Base-by-base conservation (phyloP, 2,113 vertebrate genomes). In the Stegastes partitus region DNA sequence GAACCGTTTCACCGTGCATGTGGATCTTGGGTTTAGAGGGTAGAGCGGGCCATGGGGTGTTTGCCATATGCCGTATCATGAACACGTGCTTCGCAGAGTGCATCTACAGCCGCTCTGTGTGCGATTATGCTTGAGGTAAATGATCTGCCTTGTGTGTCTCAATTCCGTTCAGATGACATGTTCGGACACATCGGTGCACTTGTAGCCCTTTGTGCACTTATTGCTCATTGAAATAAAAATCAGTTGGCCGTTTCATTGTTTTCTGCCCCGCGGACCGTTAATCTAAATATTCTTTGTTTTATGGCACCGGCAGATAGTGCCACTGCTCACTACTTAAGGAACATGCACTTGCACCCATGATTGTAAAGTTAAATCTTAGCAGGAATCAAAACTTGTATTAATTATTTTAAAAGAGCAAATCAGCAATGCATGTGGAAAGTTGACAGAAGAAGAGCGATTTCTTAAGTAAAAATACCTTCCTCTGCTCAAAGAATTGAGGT, bases 171-270 rank as follows among this genome's bases (percentile, higher is more conserved):
- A 49, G 49, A 49, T 21, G 73, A 50, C 83, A 54, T 58, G 85
- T 70, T 63, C 15, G 15, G 74, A 44, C 74, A 65, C 2, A 74
- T 26, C 26, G 62, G n/a, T 28, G 61, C 39, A 71, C 45, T 49
- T 76, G 50, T 5, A 55, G 21, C 56, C 26, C 72, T 67, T 47
- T 21, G 42, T 61, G n/a, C 61, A 8, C 44, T 64, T 3, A 14
- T 2, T 73, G 54, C 59, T 73, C 56, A 42, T 82, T 69, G 53
- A 51, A 25, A 81, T 68, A 51, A 15, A 34, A 45, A 66, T 75
- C 68, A 84, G 70, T 89, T 79, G 55, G 70, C 49, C 56, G 2
- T 58, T 71, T 81, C 25, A 74, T 45, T 71, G 23, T 74, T 72
- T 71, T 51, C n/a, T 42, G 2, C 21, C 16, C 6, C 4, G 47